Evolutionary conservation across 2,113 vertebrate species (phyloP), one percentile per base, ranked within the genome.

Genomic region (Corythaeola cristata): DNA sequence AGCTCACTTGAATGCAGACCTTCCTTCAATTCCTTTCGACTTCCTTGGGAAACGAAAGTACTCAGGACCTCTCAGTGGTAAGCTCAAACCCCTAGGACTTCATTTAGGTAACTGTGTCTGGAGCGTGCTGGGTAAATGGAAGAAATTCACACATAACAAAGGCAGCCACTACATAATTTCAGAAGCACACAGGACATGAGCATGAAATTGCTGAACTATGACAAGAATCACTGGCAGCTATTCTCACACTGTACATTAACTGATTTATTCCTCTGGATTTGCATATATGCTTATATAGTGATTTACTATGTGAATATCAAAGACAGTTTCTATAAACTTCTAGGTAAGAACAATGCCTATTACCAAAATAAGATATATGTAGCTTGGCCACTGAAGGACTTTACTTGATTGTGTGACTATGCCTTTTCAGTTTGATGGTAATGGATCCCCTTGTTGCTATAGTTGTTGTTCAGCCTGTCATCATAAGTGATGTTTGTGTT

Each of bases 401-500:
- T 89, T 2, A 88, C 75, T 83, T 71, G 44, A 60, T 77, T 62
- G 50, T 63, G 8, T 78, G 66, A 58, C 60, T 58, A 47, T 26
- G 53, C 30, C 89, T 80, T 69, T 95, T 86, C 76, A 56, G 69
- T 78, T 82, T 93, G 74, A 90, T 73, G 90, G 88, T 77, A 97
- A 95, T 39, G 62, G 75, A 72, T 80, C 75, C 62, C 53, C 37
- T 41, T 63, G 52, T 64, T 95, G 69, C 88, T 35, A 50, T 17
- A 74, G 52, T 12, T 89, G 66, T 73, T 85, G 74, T 58, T 95
- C 69, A 91, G 30, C 56, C 85, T 97, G 84, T 95, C 94, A 92
- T 73, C 55, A 21, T 72, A 95, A 96, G 78, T 80, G 10, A 80
- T 83, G 75, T 64, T 92, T 93, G 66, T 88, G 76, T 95, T 97